Percentiles rank a stretch among this genome's conserved stretches.
Conservation (phyloP, 2,113 vertebrate species). For the Tachysurus vachellii region DNA sequence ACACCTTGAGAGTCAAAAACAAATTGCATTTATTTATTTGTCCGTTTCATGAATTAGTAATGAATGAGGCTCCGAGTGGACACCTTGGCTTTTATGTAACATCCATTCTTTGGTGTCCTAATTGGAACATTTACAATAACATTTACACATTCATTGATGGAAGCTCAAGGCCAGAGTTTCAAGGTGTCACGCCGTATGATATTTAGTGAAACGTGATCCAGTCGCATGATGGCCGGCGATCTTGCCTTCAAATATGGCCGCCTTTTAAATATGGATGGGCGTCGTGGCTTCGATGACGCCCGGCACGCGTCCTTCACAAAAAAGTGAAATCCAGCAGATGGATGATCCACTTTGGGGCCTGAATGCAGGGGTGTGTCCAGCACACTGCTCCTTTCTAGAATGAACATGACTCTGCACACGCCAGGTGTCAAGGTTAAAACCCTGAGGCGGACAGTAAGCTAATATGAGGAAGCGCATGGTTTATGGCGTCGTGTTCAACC, state of each 20-base stretch:
- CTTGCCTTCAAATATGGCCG: constrained; percentile 28
- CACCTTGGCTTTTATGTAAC: constrained; percentile 69
- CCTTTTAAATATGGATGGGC: constrained; percentile 79
- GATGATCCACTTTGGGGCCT: constrained; percentile 68
- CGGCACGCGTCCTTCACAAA: constrained; percentile 65
- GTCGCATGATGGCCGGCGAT: constrained; percentile 22
- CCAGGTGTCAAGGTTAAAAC: constrained; percentile 70
- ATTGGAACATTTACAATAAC: constrained; percentile 66
- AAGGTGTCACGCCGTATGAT: background rate
- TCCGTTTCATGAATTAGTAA: constrained; percentile 48
- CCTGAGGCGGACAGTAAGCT: constrained; percentile 52
- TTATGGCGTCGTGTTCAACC: constrained; percentile 62
- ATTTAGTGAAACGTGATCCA: background rate
- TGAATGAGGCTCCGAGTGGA: constrained; percentile 57
- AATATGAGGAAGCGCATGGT: constrained; percentile 68
- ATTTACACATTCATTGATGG: constrained; percentile 56
- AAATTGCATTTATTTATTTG: constrained; percentile 13
- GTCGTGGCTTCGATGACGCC: constrained; percentile 71
- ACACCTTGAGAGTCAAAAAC: constrained; percentile 29
- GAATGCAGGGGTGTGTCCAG: constrained; percentile 64
- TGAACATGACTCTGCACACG: constrained; percentile 56
- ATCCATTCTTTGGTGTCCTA: constrained; percentile 70
- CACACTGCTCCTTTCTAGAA: constrained; percentile 53
- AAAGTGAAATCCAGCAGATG: constrained; percentile 71
- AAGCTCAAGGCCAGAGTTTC: constrained; percentile 5